Evolutionary conservation across 2,113 vertebrate genomes (phyloP), one percentile per base, ranked within the genome.

Genomic region (Anser brachyrhynchus): DNA sequence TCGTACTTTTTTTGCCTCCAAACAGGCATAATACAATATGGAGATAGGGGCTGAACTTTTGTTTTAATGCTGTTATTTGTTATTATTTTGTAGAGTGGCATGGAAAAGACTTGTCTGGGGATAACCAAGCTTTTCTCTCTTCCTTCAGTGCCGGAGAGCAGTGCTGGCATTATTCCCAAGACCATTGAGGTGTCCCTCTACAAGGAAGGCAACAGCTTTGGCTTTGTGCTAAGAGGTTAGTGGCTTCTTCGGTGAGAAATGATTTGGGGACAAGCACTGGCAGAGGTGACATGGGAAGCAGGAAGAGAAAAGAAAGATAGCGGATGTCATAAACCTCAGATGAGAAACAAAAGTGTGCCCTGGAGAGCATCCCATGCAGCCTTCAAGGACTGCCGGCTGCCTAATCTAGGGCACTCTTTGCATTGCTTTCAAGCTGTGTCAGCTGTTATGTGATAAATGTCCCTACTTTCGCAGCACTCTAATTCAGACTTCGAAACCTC

Each of bases 121-220:
- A 20, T 96, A 93, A 95, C 71, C 65, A 35, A 11, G 21, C 93
- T 8, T 65, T 94, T 55, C 35, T 95, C 65, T 83, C 16, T 89
- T 65, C 67, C 28, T 69, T 59, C 61, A 99, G 99, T 98, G 73
- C 98, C 99, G 8, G 99, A 98, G 86, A 99, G 98, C 95, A 98
- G 97, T 25, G 98, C 98, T 39, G 99, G 98, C 89, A 97, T 99
- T 93, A 95, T 99, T 96, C 98, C 99, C 72, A 99, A 99, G 98
- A 99, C 98, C 11, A 98, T 99, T 16, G 99, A 99, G 28, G 98
- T 99, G 96, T 98, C 98, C 64, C 97, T 99, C 87, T 98, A 98
- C 97, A 99, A 99, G 96, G 99, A 99, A 95, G 99, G 99, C 83
- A 99, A 98, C 97, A 99, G 99, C 97, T 99, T 99, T 95, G 99